Base-by-base conservation (phyloP, 2,888 invertebrate genomes). In the Agrenia bidenticulata region DNA sequence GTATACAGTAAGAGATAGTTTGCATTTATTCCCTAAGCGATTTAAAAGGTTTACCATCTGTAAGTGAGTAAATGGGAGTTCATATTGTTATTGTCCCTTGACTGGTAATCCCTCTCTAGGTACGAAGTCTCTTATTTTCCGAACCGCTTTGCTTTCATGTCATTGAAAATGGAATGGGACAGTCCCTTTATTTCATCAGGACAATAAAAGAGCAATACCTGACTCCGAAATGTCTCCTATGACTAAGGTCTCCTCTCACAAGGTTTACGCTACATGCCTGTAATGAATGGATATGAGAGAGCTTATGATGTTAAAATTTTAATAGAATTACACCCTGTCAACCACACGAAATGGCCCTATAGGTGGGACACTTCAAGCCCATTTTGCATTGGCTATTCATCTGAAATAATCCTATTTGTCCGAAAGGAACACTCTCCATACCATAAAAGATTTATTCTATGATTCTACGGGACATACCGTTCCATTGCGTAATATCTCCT, bases 311-410 rank as follows among this genome's bases (percentile, higher is more conserved):
- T 51, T 37, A n/a, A n/a, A n/a, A n/a, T n/a, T n/a, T n/a, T n/a
- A 57, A 57, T 57, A 39, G 41, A 57, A 57, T 55, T 55, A 55
- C 55, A 55, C 55, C 55, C 32, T 55, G 55, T 55, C 27, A 32
- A 51, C 51, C 51, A 13, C 51, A 51, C 13, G 5, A 19, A 51
- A 55, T 55, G 23, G 32, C 27, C 55, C 37, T 27, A 41, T 37
- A 57, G 39, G 57, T 19, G 39, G 57, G 41, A 37, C 51, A 51
- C 51, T 51, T 51, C 23, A 51, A 5, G 51, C 51, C 45, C 51
- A 23, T 51, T 51, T 51, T 51, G 23, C 51, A 24, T 4, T 51
- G 21, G 2, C 11, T 23, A 23, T 51, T 51, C 51, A 51, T 17
- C 23, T 51, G 9, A 7, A 23, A 51, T 51, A 51, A 51, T 51